These are phyloP conservation scores for Sesamia inferens DNA, from an alignment of 2,888 invertebrate species.

Conservation along the genomic window DNA sequence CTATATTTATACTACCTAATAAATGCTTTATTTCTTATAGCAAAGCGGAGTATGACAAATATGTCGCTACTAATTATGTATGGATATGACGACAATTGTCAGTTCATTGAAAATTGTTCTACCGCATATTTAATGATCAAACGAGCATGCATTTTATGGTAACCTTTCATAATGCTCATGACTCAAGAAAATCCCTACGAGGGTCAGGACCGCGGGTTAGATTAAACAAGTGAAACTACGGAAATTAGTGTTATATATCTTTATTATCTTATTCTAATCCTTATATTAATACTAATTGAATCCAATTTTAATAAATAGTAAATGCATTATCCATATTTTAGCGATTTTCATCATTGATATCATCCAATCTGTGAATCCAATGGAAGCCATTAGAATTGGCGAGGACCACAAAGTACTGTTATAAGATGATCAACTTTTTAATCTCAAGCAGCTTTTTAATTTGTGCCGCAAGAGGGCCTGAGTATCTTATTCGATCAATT, in stretches of 20 bases:
- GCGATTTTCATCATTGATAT: background rate
- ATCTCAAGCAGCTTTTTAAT: background rate
- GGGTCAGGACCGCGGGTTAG: background rate
- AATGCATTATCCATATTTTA: slow-evolving; percentile 5
- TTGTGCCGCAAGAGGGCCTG: background rate
- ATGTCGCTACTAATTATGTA: slow-evolving; percentile 67
- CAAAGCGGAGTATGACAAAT: slow-evolving; percentile 60
- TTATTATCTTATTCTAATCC: slow-evolving; percentile 37
- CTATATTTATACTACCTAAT: slow-evolving; percentile 70
- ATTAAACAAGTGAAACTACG: slow-evolving; percentile 27
- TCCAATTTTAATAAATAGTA: slow-evolving; percentile 15
- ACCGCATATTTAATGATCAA: slow-evolving; percentile 52
- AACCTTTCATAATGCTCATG: slow-evolving; percentile 9
- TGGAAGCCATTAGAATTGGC: background rate
- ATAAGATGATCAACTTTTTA: background rate
- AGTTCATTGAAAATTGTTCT: slow-evolving; percentile 62
- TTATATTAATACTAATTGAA: slow-evolving; percentile 30
- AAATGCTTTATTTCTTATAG: slow-evolving; percentile 63
- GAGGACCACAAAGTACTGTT: background rate
- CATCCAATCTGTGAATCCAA: background rate
- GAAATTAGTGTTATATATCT: slow-evolving; percentile 10
- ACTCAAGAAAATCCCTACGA: slow-evolving; percentile 13
- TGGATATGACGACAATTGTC: slow-evolving; percentile 60
- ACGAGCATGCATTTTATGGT: slow-evolving; percentile 29
- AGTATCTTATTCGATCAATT: background rate